Conservation (phyloP, 2,797 vertebrate genomes). For the Cossypha polioptera region DNA sequence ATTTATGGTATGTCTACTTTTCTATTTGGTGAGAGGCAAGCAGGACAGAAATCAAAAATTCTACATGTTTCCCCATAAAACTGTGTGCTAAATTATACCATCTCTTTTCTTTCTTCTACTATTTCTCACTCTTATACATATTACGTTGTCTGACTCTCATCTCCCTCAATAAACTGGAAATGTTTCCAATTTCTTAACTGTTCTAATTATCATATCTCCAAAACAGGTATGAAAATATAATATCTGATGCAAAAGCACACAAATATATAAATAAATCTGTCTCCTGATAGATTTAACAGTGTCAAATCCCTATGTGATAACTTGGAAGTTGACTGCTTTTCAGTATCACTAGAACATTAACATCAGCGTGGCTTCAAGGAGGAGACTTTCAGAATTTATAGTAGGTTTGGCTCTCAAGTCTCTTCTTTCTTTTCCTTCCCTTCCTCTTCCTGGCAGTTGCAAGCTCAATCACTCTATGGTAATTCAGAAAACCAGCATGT, state of each 20-base stretch:
- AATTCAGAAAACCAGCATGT: background rate
- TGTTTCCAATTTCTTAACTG: background rate
- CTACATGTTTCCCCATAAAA: background rate
- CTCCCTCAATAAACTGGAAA: background rate
- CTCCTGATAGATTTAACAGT: background rate
- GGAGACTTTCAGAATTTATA: background rate
- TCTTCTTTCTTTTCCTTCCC: background rate
- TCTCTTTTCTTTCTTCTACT: background rate
- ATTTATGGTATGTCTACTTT: slow-evolving; percentile 76
- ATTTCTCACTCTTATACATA: background rate
- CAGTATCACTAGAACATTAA: background rate
- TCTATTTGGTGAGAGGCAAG: background rate
- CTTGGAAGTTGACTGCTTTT: background rate
- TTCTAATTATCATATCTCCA: background rate
- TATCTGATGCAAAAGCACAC: background rate
- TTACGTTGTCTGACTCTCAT: background rate
- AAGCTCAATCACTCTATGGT: background rate
- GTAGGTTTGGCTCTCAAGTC: background rate
- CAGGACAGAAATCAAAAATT: background rate
- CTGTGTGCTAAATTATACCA: background rate
- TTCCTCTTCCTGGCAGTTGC: background rate
- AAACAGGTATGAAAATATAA: background rate
- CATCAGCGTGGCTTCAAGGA: background rate
- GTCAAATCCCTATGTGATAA: background rate
- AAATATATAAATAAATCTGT: background rate